Evolutionary conservation across 2,113 vertebrate genomes (phyloP), one percentile per base, ranked within the genome.

Genomic region (Nipponia nippon): DNA sequence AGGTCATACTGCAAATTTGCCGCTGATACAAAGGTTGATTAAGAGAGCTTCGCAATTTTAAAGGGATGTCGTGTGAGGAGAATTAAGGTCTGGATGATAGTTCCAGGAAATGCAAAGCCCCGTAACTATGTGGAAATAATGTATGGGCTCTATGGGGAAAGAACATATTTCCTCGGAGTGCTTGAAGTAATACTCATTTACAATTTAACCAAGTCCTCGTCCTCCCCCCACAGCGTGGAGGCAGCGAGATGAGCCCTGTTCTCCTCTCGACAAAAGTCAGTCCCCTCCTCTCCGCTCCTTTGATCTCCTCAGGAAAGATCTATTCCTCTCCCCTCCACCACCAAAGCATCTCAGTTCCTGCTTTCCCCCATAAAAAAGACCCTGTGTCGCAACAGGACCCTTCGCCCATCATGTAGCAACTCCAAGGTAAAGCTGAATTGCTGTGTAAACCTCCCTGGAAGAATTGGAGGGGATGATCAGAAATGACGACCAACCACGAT

Each of bases 1-100:
- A 98, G 98, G 98, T 98, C 98, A 98, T 96, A 97, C 96, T 96
- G 98, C 98, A 98, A 97, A 98, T 98, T 98, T 97, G 98, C 97
- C 34, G 8, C 97, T 97, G 97, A 97, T 98, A 97, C 97, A 98
- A 98, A 98, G 98, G 98, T 98, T 98, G 98, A 98, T 98, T 98
- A 98, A 98, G 98, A 97, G 97, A 98, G 95, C 97, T 90, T 92
- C 93, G 88, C 96, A 76, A 89, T 98, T 98, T 98, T 97, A 97
- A 98, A 98, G 97, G 94, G 89, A 97, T 97, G 95, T 95, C 92
- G 83, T 97, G 94, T 95, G 92, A 97, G 93, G 96, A 97, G 98
- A 98, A 98, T 98, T 98, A 98, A 98, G 96, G 95, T 93, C 97
- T 96, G 81, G 92, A 93, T 95, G 97, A 97, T 97, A 98, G 97